phyloP scores from a whole-genome alignment of 2,113 vertebrate genomes.

The Dipodomys stephensi region DNA sequence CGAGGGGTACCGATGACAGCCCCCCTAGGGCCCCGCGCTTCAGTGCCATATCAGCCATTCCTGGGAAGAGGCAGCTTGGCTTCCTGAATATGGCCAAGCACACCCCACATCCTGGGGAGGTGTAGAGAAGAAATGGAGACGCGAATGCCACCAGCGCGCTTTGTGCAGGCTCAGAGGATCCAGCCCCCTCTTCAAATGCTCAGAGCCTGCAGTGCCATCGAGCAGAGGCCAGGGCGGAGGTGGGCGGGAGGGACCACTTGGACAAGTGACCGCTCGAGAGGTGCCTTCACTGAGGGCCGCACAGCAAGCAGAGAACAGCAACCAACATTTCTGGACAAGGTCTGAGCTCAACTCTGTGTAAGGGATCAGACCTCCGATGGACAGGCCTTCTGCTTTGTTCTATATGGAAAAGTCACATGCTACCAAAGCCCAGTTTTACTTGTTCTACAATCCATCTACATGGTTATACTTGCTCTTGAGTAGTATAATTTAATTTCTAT shows the following conservation, averaged over 20 bases:
- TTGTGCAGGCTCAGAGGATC: accelerated
- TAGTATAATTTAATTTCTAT: not conserved
- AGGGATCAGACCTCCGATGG: not conserved
- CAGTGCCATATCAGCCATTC: not conserved
- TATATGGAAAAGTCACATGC: accelerated
- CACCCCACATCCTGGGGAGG: not conserved
- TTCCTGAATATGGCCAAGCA: not conserved
- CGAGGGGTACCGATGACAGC: slow-evolving; percentile 3
- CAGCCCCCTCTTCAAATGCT: not conserved
- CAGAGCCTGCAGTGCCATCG: not conserved
- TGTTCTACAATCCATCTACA: not conserved
- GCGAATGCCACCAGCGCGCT: accelerated
- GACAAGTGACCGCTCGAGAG: too few relatives aligned
- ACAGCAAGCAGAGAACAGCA: accelerated
- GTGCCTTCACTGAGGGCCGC: too few relatives aligned
- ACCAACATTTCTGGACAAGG: accelerated
- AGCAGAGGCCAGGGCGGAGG: not conserved
- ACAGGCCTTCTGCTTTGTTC: not conserved
- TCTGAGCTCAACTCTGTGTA: accelerated
- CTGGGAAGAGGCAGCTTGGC: not conserved
- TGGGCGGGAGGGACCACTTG: not conserved
- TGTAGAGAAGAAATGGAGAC: accelerated
- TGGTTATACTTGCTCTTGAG: not conserved
- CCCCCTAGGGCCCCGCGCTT: not conserved
- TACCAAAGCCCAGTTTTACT: too few relatives aligned